These are phyloP conservation scores for Reticulitermes lucifugus DNA, from an alignment of 2,888 invertebrate genomes.

Conservation along the genomic window DNA sequence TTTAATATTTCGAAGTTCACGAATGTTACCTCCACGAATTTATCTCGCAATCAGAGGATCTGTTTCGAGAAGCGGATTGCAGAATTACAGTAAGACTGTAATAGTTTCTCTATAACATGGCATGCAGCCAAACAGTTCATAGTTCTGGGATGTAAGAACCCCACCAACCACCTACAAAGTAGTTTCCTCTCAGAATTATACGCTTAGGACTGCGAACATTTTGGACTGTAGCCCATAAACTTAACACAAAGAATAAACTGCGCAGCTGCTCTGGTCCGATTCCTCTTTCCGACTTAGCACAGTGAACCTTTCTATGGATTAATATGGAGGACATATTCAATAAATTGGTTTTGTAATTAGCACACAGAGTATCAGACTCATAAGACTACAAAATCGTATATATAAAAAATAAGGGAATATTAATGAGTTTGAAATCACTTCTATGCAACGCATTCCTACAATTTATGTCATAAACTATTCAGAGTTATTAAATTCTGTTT, in stretches of 20 bases:
- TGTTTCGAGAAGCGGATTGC: not conserved
- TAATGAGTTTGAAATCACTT: not conserved
- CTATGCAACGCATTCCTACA: not conserved
- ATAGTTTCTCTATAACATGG: not conserved
- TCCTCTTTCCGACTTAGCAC: not conserved
- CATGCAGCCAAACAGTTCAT: constrained; percentile 7
- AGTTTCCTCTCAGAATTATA: not conserved
- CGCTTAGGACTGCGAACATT: not conserved
- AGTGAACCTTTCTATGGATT: not conserved
- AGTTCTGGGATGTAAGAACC: not conserved
- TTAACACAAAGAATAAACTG: not conserved
- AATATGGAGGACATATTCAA: not conserved
- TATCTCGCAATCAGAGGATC: not conserved
- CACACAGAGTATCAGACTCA: not conserved
- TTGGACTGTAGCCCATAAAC: constrained; percentile 18
- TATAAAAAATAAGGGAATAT: not conserved
- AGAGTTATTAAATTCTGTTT: not conserved
- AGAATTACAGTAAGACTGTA: not conserved
- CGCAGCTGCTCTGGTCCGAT: not conserved
- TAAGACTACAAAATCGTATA: not conserved
- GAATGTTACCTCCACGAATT: not conserved
- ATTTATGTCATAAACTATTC: not conserved
- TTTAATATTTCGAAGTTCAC: not conserved
- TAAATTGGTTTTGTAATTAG: constrained; percentile 6
- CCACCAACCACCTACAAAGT: not conserved